Base-by-base conservation (phyloP, 2,797 vertebrate genomes). In the Spinus olivaceus region DNA sequence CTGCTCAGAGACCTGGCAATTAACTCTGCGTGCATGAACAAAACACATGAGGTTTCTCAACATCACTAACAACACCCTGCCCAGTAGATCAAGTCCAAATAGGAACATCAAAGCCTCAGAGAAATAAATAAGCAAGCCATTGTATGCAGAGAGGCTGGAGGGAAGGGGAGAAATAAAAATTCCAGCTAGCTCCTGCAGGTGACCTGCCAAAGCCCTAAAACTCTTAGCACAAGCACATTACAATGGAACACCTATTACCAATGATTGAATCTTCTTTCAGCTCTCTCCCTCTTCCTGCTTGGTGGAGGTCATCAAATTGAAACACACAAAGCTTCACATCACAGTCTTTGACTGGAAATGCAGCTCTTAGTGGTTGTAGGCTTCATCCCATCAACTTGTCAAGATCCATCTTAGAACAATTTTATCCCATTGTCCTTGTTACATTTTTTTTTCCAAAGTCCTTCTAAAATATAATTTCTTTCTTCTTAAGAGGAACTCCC, bases 31-130 rank as follows among this genome's bases (percentile, higher is more conserved):
- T 92, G 76, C 19, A 0, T 71, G 61, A 96, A 88, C 87, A 94
- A 94, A 91, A 92, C 82, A 35, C 76, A 63, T 7, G 57, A 80
- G 76, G 85, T 91, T 96, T 96, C 76, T 74, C 91, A 93, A 92
- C 88, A 72, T 72, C 70, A 22, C 53, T 87, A 83, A 53, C 65
- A 78, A 23, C 76, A 92, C 85, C 76, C 71, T 87, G 61, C 81
- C 78, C 72, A 37, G 71, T 39, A 53, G 64, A 93, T 90, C 86
- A 70, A 67, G 59, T 72, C 71, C 66, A n/a, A 90, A 84, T 78
- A 1, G 0, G 50, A 94, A 92, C 87, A 94, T 88, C 91, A 91
- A 90, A 94, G 91, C 57, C 66, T 86, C 69, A 32, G 53, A 71
- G 57, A 91, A 83, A 87, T 61, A 86, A 86, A 66, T n/a, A 73